Evolutionary conservation across 2,888 invertebrate genomes (phyloP).

Genomic region (Tyria jacobaeae): DNA sequence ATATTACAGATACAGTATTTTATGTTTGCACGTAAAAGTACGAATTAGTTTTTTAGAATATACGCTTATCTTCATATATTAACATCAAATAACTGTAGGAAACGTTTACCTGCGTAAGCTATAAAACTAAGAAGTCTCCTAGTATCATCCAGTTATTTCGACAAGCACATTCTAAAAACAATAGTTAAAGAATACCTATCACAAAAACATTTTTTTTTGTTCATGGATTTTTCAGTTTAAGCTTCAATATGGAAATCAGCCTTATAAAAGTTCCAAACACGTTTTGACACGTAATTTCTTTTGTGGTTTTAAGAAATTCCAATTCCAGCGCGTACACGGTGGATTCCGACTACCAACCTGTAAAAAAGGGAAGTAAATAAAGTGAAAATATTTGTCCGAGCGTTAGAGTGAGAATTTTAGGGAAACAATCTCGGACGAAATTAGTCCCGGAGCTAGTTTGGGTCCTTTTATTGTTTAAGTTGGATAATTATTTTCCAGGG

Average conservation of each 20-base stretch:
- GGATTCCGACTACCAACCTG: conserved; percentile 17
- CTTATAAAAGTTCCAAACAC: conserved; percentile 42
- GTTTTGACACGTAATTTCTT: conserved; percentile 47
- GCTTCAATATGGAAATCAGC: conserved; percentile 39
- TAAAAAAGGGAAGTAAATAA: conserved; percentile 26
- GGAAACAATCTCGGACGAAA: conserved; percentile 36
- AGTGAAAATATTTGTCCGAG: conserved; percentile 31
- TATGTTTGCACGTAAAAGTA: background rate
- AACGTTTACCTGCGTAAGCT: background rate
- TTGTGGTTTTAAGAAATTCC: conserved; percentile 30
- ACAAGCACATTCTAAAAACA: background rate
- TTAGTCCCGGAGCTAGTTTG: conserved; percentile 38
- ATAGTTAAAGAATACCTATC: conserved; percentile 8
- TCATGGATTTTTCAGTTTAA: conserved; percentile 37
- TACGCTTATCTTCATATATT: background rate
- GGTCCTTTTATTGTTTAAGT: conserved; percentile 54
- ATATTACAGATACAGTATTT: too few relatives aligned
- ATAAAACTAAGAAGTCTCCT: background rate
- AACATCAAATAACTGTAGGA: background rate
- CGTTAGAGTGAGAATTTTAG: conserved; percentile 23
- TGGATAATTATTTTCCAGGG: conserved; percentile 52
- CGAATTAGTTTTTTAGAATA: background rate
- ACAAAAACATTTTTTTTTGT: conserved; percentile 9
- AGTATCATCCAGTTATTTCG: background rate
- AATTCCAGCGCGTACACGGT: conserved; percentile 13